Base-by-base conservation (phyloP, 2,888 invertebrate genomes). In the Halocaridina rubra region DNA sequence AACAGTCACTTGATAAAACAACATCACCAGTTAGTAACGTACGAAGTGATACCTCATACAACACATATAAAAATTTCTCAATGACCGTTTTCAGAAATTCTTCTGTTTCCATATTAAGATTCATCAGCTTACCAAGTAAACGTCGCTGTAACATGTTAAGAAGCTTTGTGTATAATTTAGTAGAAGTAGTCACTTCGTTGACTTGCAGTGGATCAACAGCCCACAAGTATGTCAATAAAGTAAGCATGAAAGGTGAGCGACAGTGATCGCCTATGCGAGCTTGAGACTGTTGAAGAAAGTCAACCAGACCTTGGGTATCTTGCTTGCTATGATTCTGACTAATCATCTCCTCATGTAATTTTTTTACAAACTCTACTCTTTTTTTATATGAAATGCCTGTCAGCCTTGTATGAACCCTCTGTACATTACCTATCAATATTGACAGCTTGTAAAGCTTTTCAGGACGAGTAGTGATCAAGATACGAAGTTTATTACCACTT, bases 151-250 rank as follows among this genome's bases (percentile, higher is more conserved):
- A 32, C n/a, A 80, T 30, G 10, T 80, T n/a, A 0, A 30, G 74
- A 10, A 80, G 30, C n/a, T 61, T 53, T 29, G 64, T 74, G 39
- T 74, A 80, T 8, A 80, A 64, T 7, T 27, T 64, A 61, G 80
- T 80, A n/a, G 64, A 33, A 16, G 80, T 61, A 22, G 80, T 80
- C 5, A 74, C 59, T 1, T 33, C 33, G 46, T 74, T 80, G 13
- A 80, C 61, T 39, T 22, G 19, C 0, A 2, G 3, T 0, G 80
- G 80, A 27, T 74, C 74, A 61, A 29, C 59, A 16, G 80, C 80
- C 74, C 74, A 80, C 16, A 80, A 32, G 32, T 80, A 80, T 16
- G 80, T 80, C 27, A 80, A 22, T 1, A 80, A 46, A 13, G 80
- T 80, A 27, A 80, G 33, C 46, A 74, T 80, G n/a, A 80, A 64